Evolutionary conservation across 2,888 invertebrate species (phyloP).

Genomic region (Yponomeuta plumbellus): DNA sequence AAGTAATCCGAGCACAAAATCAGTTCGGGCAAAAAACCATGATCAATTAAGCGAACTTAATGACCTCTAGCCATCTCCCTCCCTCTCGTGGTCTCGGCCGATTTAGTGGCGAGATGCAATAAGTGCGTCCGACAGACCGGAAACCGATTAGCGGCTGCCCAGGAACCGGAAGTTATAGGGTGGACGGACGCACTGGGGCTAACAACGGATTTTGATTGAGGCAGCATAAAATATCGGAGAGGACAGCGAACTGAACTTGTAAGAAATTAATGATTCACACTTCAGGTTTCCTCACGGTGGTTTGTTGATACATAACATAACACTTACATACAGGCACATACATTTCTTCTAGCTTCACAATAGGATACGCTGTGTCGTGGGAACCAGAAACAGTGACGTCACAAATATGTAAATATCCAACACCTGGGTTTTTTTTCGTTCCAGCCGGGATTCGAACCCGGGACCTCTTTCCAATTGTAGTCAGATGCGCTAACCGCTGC

Average conservation of each 20-base stretch:
- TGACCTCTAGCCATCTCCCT: background rate
- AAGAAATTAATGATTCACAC: too few species aligned
- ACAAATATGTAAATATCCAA: too few species aligned
- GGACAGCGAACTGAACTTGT: background rate
- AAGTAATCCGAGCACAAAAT: background rate
- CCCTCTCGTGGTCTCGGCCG: background rate
- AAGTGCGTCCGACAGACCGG: background rate
- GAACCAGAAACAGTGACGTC: too few species aligned
- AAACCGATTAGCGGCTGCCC: background rate
- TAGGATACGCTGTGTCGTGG: too few species aligned
- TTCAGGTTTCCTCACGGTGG: too few species aligned
- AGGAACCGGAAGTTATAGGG: constrained; percentile 1
- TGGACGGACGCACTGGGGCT: background rate
- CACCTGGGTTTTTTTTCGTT: too few species aligned
- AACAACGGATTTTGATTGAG: background rate
- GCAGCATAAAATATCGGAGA: background rate
- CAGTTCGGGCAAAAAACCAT: background rate
- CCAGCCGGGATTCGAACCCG: too few species aligned
- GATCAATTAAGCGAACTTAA: background rate
- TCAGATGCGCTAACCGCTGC: too few species aligned
- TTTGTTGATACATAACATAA: too few species aligned
- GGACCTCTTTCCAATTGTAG: too few species aligned
- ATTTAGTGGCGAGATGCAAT: background rate
- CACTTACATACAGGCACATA: too few species aligned
- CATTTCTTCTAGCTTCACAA: too few species aligned